These are phyloP conservation scores for Clostera curtula DNA, from an alignment of 2,888 invertebrate genomes.

Conservation along the genomic window DNA sequence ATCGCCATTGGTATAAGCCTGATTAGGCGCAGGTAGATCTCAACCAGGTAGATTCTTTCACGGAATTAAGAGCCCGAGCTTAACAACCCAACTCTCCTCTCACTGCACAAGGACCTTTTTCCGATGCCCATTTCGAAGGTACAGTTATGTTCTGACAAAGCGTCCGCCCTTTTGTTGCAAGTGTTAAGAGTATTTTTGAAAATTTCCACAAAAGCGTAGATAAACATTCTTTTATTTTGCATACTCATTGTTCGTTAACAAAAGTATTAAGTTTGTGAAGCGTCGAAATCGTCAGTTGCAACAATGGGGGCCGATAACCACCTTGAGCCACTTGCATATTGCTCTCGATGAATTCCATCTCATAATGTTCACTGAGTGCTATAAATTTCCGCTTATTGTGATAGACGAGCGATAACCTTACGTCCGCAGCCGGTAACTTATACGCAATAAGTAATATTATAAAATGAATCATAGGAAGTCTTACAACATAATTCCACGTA, in stretches of 20 bases:
- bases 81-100: constrained; percentile 23
- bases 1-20: constrained; percentile 49
- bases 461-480: constrained; percentile 48
- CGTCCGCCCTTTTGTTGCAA: constrained; percentile 40
- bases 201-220: constrained; percentile 19
- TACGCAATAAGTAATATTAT: constrained; percentile 37
- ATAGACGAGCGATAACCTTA: constrained; percentile 55
- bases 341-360: constrained; percentile 20
- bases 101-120: constrained; percentile 34
- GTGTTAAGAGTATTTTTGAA: constrained; percentile 39
- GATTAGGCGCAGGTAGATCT: constrained; percentile 57
- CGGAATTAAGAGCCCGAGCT: constrained; percentile 35
- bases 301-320: constrained; percentile 19
- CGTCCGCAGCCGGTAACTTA: constrained; percentile 39
- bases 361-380: constrained; percentile 19
- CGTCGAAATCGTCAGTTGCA: constrained; percentile 28
- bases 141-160: constrained; percentile 46
- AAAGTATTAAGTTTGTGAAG: constrained; percentile 22
- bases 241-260: constrained; percentile 19
- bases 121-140: constrained; percentile 52
- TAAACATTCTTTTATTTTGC: constrained; percentile 18
- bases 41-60: constrained; percentile 55
- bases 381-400: constrained; percentile 44
- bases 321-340: constrained; percentile 22
- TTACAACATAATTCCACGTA: constrained; percentile 15